phyloP scores from a whole-genome alignment of 2,888 invertebrate species.

The Galerucella nymphaeae region DNA sequence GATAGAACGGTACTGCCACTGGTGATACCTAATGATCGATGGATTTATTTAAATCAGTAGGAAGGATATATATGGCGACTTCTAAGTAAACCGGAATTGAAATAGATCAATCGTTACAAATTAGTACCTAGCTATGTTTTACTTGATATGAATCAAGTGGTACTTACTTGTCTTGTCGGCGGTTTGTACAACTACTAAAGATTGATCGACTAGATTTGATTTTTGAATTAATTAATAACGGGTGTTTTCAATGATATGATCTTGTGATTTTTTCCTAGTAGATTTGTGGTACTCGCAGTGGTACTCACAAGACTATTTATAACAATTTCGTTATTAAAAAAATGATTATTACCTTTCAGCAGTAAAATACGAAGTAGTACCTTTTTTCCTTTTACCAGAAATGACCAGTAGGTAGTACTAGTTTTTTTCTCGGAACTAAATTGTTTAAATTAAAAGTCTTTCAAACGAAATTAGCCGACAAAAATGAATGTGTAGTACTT shows the following conservation, averaged over 20 bases:
- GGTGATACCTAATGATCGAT: neutral
- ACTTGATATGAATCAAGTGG: slow-evolving; percentile 20
- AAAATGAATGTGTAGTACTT: too few relatives aligned
- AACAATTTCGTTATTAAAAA: too few relatives aligned
- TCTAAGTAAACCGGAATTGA: slow-evolving; percentile 20
- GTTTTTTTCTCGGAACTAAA: too few relatives aligned
- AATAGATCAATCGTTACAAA: slow-evolving; percentile 18
- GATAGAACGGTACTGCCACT: neutral
- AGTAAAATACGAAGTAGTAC: too few relatives aligned
- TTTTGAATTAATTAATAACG: slow-evolving; percentile 11
- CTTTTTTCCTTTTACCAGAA: too few relatives aligned
- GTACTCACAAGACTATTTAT: too few relatives aligned
- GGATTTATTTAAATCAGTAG: slow-evolving; percentile 12
- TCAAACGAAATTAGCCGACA: too few relatives aligned
- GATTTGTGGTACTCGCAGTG: too few relatives aligned
- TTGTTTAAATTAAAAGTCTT: too few relatives aligned
- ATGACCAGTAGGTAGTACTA: too few relatives aligned
- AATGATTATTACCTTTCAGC: too few relatives aligned
- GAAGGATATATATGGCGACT: slow-evolving; percentile 18
- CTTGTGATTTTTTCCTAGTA: too few relatives aligned
- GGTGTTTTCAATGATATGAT: neutral
- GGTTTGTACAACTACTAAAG: neutral
- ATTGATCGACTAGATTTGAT: slow-evolving; percentile 20
- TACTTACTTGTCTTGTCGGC: neutral
- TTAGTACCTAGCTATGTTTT: slow-evolving; percentile 23